These are phyloP conservation scores for Serinus canaria DNA, from an alignment of 2,113 vertebrate species.

Conservation along the genomic window DNA sequence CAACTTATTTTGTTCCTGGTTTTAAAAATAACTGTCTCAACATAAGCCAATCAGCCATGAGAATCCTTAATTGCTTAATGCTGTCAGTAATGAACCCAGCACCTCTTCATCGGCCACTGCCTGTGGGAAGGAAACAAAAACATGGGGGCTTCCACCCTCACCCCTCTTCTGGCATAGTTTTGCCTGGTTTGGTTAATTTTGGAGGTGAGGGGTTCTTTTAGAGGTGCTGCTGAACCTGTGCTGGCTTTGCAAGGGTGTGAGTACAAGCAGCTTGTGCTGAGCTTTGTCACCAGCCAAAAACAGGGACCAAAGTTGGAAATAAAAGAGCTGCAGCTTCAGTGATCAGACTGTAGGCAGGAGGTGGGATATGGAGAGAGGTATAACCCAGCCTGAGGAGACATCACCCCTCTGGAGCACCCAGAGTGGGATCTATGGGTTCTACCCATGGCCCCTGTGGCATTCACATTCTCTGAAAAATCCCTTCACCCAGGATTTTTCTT, in stretches of 20 bases:
- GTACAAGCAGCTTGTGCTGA: neutral
- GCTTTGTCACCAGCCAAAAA: neutral
- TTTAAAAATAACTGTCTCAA: neutral
- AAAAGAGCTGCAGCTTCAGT: neutral
- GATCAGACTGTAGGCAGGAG: neutral
- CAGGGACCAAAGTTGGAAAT: rapidly evolving
- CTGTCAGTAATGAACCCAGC: neutral
- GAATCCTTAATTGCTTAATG: neutral
- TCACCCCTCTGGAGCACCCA: neutral
- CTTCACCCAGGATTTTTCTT: too few species aligned
- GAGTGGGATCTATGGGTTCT: rapidly evolving
- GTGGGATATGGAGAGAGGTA: neutral
- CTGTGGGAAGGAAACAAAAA: neutral
- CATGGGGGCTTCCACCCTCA: neutral
- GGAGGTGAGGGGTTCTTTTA: neutral
- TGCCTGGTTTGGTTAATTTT: neutral
- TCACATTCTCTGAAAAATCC: too few species aligned
- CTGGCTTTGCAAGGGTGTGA: neutral
- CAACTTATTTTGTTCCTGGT: neutral
- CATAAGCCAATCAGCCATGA: neutral
- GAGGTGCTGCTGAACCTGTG: neutral
- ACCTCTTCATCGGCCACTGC: too few species aligned
- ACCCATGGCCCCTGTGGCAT: neutral
- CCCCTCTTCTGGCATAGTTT: neutral
- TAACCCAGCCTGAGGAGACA: neutral